These are phyloP conservation scores for Bombycilla garrulus DNA, from an alignment of 2,113 vertebrate species.

Conservation along the genomic window DNA sequence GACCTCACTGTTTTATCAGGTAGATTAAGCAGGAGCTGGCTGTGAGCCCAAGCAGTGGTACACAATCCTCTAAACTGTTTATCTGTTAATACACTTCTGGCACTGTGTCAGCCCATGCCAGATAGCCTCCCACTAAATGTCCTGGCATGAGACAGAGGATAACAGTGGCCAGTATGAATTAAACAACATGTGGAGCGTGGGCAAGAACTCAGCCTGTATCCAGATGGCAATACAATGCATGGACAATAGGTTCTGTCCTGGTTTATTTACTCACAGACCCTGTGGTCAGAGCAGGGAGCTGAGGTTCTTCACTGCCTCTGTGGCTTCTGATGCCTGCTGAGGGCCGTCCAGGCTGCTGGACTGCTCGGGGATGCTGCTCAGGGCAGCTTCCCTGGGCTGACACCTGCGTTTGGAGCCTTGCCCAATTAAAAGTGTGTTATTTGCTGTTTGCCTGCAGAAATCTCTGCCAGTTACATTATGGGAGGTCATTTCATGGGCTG, in stretches of 20 bases:
- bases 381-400: background rate
- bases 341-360: background rate
- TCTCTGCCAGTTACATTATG: background rate
- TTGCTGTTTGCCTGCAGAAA: background rate
- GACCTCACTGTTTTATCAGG: background rate
- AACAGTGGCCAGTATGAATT: background rate
- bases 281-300: background rate
- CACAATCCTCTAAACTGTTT: slow-evolving; percentile 11
- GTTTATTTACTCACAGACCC: background rate
- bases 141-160: background rate
- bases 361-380: background rate
- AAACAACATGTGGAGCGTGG: slow-evolving; percentile 49
- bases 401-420: background rate
- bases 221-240: background rate
- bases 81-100: slow-evolving; percentile 40
- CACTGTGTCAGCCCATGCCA: background rate
- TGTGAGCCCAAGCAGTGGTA: background rate
- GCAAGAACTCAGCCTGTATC: background rate
- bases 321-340: background rate
- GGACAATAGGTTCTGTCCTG: background rate
- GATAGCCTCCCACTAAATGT: slow-evolving; percentile 16
- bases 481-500: background rate
- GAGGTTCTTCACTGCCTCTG: fast-evolving
- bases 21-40: background rate
- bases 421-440: background rate